Conservation (phyloP, 2,888 invertebrate genomes). For the Terebella lapidaria region DNA sequence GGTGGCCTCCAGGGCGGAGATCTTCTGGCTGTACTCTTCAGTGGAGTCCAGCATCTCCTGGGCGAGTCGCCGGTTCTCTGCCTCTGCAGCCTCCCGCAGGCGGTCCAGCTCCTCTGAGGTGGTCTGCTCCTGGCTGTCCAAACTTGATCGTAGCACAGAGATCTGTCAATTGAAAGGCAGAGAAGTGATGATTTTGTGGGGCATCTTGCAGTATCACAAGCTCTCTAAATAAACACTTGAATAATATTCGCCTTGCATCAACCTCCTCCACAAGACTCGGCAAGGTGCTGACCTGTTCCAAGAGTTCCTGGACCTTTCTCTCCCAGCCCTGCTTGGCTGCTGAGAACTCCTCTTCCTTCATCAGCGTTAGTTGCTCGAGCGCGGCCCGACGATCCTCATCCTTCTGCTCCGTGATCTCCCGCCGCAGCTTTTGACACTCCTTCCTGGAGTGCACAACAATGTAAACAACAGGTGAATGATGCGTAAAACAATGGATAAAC, state of each 20-base stretch:
- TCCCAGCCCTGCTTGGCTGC: slow-evolving; percentile 36
- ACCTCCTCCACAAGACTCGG: neutral
- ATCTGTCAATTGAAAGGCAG: too few species aligned
- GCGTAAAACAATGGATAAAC: too few species aligned
- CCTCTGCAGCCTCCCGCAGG: slow-evolving; percentile 31
- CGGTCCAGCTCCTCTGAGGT: slow-evolving; percentile 29
- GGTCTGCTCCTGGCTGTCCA: slow-evolving; percentile 23
- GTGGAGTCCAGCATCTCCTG: slow-evolving; percentile 30
- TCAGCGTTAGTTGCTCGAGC: slow-evolving; percentile 35
- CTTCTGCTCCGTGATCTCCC: slow-evolving; percentile 40
- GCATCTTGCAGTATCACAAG: too few species aligned
- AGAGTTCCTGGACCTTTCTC: slow-evolving; percentile 35
- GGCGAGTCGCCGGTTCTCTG: slow-evolving; percentile 32
- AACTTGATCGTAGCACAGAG: slow-evolving; percentile 24
- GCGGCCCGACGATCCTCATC: slow-evolving; percentile 45
- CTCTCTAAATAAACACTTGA: too few species aligned
- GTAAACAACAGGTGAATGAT: too few species aligned
- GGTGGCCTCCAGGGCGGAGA: slow-evolving; percentile 16
- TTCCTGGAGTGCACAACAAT: too few species aligned
- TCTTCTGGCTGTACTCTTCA: slow-evolving; percentile 35
- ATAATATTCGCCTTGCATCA: too few species aligned
- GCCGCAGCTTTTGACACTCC: slow-evolving; percentile 37
- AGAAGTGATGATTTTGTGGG: too few species aligned
- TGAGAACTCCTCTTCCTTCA: slow-evolving; percentile 28
- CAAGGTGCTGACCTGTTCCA: slow-evolving; percentile 35